Percentiles rank a stretch among this genome's conserved stretches.
These are phyloP conservation scores for Caloenas nicobarica DNA, from an alignment of 2,113 vertebrate genomes.

Conservation along the genomic window DNA sequence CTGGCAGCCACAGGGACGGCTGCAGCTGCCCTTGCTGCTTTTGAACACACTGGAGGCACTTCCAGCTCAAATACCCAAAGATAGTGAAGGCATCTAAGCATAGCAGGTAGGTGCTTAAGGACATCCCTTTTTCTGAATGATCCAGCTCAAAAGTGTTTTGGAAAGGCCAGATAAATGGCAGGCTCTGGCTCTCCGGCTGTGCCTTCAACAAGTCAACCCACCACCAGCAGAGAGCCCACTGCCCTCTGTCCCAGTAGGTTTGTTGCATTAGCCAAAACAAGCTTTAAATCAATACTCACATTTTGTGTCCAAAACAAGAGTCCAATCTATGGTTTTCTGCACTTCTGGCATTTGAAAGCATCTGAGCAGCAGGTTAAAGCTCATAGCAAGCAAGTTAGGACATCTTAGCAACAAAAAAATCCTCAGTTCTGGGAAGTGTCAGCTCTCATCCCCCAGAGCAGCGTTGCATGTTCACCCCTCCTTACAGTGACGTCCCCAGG, in stretches of 20 bases:
- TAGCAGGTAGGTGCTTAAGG: background rate
- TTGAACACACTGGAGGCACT: accelerated
- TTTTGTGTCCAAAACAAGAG: background rate
- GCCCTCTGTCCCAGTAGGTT: accelerated
- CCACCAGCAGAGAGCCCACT: background rate
- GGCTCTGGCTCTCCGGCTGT: background rate
- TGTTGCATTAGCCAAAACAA: background rate
- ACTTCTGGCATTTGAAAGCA: background rate
- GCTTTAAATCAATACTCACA: accelerated
- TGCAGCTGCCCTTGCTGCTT: background rate
- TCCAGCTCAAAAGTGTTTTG: background rate
- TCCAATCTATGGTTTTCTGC: no score
- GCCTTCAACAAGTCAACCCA: background rate
- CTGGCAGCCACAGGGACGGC: accelerated
- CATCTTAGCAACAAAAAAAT: background rate
- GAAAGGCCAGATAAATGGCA: background rate
- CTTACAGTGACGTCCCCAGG: background rate
- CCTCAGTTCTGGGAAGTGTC: accelerated
- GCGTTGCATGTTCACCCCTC: accelerated
- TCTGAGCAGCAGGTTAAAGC: background rate
- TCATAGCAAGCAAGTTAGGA: background rate
- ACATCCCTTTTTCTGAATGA: background rate
- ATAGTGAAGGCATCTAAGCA: accelerated
- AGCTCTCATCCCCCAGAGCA: background rate
- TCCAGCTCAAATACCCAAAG: accelerated